Evolutionary conservation across 1,140 invertebrate genomes (phyloP).

Genomic region (Hycleus phaleratus): DNA sequence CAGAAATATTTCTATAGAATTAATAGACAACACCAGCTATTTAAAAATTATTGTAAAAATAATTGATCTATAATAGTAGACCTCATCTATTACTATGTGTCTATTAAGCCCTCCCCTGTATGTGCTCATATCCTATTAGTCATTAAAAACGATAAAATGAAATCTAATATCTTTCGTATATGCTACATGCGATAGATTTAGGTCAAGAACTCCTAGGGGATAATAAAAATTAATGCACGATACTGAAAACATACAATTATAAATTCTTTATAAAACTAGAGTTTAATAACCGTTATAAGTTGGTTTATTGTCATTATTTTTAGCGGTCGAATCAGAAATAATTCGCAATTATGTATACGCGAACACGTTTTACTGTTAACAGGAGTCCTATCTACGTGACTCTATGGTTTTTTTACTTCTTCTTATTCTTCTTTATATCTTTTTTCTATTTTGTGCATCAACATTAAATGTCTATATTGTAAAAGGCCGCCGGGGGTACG

Average conservation of each 20-base stretch:
- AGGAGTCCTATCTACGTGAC: slow-evolving; percentile 21
- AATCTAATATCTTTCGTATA: slow-evolving; percentile 2
- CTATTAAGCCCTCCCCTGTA: background rate
- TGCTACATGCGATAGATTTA: slow-evolving; percentile 4
- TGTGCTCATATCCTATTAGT: too few relatives aligned
- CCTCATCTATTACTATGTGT: slow-evolving; percentile 6
- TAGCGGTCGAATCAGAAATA: slow-evolving; percentile 19
- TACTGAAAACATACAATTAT: slow-evolving; percentile 1
- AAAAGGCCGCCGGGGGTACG: too few relatives aligned
- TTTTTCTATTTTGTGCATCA: too few relatives aligned
- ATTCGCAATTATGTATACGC: slow-evolving; percentile 22
- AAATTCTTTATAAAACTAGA: slow-evolving; percentile 2
- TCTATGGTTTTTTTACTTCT: slow-evolving; percentile 7
- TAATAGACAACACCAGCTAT: too few relatives aligned
- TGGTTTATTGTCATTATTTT: slow-evolving; percentile 18
- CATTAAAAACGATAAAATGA: slow-evolving; percentile 4
- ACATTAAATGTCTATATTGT: too few relatives aligned
- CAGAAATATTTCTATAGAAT: too few relatives aligned
- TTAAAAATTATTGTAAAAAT: too few relatives aligned
- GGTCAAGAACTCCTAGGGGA: slow-evolving; percentile 12
- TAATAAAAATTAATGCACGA: slow-evolving; percentile 14
- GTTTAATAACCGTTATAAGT: slow-evolving; percentile 12
- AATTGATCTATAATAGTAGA: slow-evolving; percentile 11
- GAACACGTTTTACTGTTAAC: slow-evolving; percentile 22
- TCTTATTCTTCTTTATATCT: background rate